Conservation (phyloP, 2,888 invertebrate genomes). For the Tyria jacobaeae region DNA sequence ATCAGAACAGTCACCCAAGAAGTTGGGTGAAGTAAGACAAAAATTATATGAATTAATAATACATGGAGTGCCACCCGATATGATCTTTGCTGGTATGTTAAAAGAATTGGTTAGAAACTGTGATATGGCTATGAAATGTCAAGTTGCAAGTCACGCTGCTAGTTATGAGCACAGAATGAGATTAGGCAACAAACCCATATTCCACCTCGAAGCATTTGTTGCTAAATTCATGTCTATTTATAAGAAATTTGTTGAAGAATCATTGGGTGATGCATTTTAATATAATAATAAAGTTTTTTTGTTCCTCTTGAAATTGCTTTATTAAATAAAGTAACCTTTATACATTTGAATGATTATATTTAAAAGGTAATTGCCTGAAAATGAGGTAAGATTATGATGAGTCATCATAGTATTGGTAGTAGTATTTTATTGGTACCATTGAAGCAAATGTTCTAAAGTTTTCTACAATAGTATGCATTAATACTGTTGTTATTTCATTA, state of each 20-base stretch:
- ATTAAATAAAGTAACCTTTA: slow-evolving; percentile 34
- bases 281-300: slow-evolving; percentile 23
- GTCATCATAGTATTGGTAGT: slow-evolving; percentile 64
- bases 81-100: slow-evolving; percentile 95
- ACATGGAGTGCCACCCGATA: slow-evolving; percentile 97
- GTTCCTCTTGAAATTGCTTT: slow-evolving; percentile 30
- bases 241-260: slow-evolving; percentile 94
- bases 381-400: neutral
- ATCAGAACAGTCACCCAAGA: slow-evolving; percentile 94
- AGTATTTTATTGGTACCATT: slow-evolving; percentile 72
- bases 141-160: slow-evolving; percentile 95
- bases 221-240: slow-evolving; percentile 98
- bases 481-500: slow-evolving; percentile 73
- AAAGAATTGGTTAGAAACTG: slow-evolving; percentile 95
- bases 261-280: slow-evolving; percentile 86
- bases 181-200: slow-evolving; percentile 97
- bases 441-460: slow-evolving; percentile 76
- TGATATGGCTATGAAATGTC: slow-evolving; percentile 95
- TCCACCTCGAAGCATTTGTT: slow-evolving; percentile 98
- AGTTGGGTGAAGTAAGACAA: slow-evolving; percentile 93
- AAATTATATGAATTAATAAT: slow-evolving; percentile 97
- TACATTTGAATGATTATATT: slow-evolving; percentile 31
- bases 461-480: slow-evolving; percentile 77
- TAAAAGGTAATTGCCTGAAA: slow-evolving; percentile 12
- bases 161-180: slow-evolving; percentile 97